Base-by-base conservation (phyloP, 2,888 invertebrate species). In the Eilema caniola region DNA sequence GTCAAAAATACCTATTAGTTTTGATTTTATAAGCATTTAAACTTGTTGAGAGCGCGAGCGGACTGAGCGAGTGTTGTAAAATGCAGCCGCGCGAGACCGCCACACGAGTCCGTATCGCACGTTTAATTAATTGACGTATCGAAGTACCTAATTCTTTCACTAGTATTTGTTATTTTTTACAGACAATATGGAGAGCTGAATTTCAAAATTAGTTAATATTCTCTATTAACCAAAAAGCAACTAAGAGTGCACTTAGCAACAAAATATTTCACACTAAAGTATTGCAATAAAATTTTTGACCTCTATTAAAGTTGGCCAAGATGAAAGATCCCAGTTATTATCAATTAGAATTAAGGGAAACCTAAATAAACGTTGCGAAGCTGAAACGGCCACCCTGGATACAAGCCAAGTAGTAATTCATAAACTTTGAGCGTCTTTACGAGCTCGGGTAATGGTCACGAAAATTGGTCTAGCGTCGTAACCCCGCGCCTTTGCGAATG, bases 361-460 rank as follows among this genome's bases (percentile, higher is more conserved):
- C 83, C 86, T 89, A 91, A 92, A 92, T 92, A 92, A 89, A 89
- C 88, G 84, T 75, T 76, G 79, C 71, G 80, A 83, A 82, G 73
- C 76, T 74, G 78, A 71, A 82, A 83, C 81, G 75, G 77, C 70
- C 63, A 60, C 70, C 72, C 89, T 93, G 93, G 93, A 86, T 25
- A 23, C 20, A 0, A 41, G 92, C 94, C 94, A 94, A 91, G 84
- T 84, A 87, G 90, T 93, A 92, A 93, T 93, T 94, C 93, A 92
- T 93, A 92, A 90, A 90, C 86, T 88, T 89, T 85, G 81, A 86
- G 83, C 83, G 69, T 72, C 79, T 93, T 91, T 92, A 91, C 87
- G 92, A 88, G 83, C 80, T 75, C 71, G 83, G 85, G 87, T 91
- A 90, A 92, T 88, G 88, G 86, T 88, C 86, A 85, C 83, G 87